phyloP scores from a whole-genome alignment of 1,140 invertebrate genomes.

The Drosophila mojavensis region DNA sequence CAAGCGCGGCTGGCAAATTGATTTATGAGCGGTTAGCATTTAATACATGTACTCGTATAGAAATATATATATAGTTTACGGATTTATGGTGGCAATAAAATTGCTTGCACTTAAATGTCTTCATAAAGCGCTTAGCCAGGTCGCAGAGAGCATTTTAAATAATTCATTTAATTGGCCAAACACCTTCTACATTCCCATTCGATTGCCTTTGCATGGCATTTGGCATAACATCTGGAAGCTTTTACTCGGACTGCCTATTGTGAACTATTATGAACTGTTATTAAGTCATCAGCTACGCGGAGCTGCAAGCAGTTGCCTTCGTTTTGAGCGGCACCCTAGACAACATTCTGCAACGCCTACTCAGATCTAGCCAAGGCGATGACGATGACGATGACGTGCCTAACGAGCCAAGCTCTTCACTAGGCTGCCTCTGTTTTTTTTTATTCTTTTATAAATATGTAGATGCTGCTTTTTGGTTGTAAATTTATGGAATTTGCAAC shows the following conservation, averaged over 20 bases:
- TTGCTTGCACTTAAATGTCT: conserved; percentile 52
- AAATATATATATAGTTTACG: background rate
- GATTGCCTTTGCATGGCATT: conserved; percentile 44
- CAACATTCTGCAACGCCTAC: conserved; percentile 66
- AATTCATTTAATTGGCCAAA: conserved; percentile 64
- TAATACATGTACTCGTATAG: conserved; percentile 31
- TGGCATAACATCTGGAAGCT: conserved; percentile 8
- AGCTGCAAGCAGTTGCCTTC: conserved; percentile 10
- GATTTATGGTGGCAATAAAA: conserved; percentile 63
- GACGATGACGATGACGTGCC: conserved; percentile 26
- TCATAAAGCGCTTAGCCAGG: conserved; percentile 37
- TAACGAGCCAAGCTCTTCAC: conserved; percentile 40
- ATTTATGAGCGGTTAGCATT: conserved; percentile 67
- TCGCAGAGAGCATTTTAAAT: conserved; percentile 41
- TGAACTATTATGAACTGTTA: conserved; percentile 28
- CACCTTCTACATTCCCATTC: background rate
- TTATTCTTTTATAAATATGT: conserved; percentile 21
- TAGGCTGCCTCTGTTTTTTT: conserved; percentile 30
- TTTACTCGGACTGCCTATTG: conserved; percentile 11
- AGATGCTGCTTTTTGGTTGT: conserved; percentile 10
- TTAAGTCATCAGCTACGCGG: conserved; percentile 51
- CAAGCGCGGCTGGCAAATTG: conserved; percentile 54
- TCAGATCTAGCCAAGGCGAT: conserved; percentile 16
- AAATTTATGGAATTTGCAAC: conserved; percentile 67
- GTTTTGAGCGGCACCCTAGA: conserved; percentile 57